phyloP scores from a whole-genome alignment of 2,888 invertebrate species.

The Netelia inedita region DNA sequence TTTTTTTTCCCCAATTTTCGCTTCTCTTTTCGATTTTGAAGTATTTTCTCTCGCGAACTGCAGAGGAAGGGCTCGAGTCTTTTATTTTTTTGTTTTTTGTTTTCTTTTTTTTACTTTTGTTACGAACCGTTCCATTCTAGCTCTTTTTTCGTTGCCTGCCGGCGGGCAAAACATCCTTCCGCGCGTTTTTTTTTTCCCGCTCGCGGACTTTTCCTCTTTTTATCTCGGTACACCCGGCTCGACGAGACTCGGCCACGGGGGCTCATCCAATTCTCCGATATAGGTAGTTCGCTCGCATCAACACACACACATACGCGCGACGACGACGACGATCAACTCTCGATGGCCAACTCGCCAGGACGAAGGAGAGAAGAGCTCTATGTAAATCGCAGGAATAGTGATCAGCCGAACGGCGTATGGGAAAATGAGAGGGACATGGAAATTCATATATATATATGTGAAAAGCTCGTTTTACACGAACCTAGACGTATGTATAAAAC shows the following conservation, averaged over 20 bases:
- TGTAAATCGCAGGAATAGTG: neutral
- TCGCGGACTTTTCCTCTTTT: conserved; percentile 2
- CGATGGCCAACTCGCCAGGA: conserved; percentile 6
- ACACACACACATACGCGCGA: conserved; percentile 14
- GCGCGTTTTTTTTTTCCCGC: conserved; percentile 1
- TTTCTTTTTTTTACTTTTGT: neutral
- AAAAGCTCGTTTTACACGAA: neutral
- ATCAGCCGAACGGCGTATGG: conserved; percentile 5
- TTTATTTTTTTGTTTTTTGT: neutral
- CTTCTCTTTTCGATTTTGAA: neutral
- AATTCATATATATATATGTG: neutral
- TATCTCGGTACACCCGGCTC: conserved; percentile 43
- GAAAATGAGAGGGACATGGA: conserved; percentile 24
- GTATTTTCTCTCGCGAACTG: neutral
- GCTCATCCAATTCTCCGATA: conserved; percentile 65
- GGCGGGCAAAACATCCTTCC: conserved; percentile 23
- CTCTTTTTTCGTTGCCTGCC: neutral
- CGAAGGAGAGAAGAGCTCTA: conserved; percentile 1
- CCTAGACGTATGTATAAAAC: neutral
- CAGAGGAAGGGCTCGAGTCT: no score
- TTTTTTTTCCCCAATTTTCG: neutral
- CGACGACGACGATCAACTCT: conserved; percentile 29
- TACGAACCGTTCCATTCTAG: neutral
- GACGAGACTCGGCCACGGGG: conserved; percentile 52
- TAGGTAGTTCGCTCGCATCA: conserved; percentile 38